phyloP scores from a whole-genome alignment of 2,113 vertebrate species.

The Fulica atra region DNA sequence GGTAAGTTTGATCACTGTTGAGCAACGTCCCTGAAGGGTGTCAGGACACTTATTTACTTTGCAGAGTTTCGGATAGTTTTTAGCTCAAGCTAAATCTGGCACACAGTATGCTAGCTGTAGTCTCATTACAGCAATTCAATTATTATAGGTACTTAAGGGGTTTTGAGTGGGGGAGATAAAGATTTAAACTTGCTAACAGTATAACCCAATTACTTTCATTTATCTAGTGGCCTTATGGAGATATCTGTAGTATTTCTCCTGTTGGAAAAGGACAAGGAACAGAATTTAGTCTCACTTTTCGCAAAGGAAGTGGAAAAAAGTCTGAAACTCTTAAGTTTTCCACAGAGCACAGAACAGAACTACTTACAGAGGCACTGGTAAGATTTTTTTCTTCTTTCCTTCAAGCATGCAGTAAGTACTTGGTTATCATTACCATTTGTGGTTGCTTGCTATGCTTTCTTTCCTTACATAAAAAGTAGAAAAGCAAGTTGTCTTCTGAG shows the following conservation, averaged over 20 bases:
- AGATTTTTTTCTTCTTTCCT: constrained; percentile 15
- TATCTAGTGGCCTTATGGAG: constrained; percentile 96
- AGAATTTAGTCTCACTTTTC: constrained; percentile 97
- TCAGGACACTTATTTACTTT: background rate
- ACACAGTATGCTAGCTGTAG: accelerated
- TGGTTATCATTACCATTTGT: background rate
- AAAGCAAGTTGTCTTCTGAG: background rate
- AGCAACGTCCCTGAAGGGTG: background rate
- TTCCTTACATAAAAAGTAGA: background rate
- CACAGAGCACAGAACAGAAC: constrained; percentile 97
- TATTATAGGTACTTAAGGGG: background rate
- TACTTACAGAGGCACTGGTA: constrained; percentile 97
- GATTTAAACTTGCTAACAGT: background rate
- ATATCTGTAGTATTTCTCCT: constrained; percentile 93
- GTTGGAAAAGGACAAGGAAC: constrained; percentile 97
- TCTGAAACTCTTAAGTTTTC: constrained; percentile 99
- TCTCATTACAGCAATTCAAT: background rate
- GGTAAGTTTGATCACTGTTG: background rate
- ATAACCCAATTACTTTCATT: constrained; percentile 23
- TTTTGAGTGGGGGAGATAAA: background rate
- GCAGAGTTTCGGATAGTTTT: background rate
- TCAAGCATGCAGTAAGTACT: background rate
- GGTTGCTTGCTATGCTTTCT: background rate
- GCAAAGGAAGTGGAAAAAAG: constrained; percentile 95
- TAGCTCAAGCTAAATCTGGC: background rate